These are phyloP conservation scores for Bufo bufo DNA, from an alignment of 2,113 vertebrate species.

Conservation along the genomic window DNA sequence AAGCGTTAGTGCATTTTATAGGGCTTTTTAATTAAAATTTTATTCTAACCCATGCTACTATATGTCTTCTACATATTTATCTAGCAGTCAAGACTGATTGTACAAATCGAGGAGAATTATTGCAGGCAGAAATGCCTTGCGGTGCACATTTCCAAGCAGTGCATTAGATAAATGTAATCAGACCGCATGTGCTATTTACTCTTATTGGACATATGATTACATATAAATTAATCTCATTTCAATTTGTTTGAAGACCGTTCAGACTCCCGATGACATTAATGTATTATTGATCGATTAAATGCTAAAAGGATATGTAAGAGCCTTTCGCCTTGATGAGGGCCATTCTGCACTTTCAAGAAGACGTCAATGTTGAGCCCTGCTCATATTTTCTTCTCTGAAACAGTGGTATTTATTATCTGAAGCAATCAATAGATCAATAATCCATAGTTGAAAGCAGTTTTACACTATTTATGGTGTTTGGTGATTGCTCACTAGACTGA, in stretches of 20 bases:
- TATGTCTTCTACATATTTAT: not conserved
- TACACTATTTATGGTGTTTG: not conserved
- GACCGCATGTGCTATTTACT: conserved; percentile 44
- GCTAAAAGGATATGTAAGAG: conserved; percentile 24
- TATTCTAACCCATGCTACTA: not conserved
- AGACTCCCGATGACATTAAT: conserved; percentile 54
- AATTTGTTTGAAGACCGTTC: conserved; percentile 57
- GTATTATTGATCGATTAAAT: conserved; percentile 56
- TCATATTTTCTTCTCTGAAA: not conserved
- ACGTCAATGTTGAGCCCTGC: not conserved
- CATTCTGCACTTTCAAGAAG: not conserved
- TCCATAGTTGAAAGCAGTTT: not conserved
- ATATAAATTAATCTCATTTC: conserved; percentile 55
- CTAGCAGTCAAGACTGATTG: not conserved
- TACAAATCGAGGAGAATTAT: not conserved
- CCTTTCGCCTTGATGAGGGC: conserved; percentile 16
- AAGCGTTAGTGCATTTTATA: not conserved
- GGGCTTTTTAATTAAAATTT: not conserved
- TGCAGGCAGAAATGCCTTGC: not conserved
- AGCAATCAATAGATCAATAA: not conserved
- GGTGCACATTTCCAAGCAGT: conserved; percentile 38
- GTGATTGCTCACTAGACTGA: not conserved
- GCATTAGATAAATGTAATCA: conserved; percentile 53
- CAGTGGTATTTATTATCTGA: conserved; percentile 6
- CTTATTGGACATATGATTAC: conserved; percentile 54